Evolutionary conservation across 2,888 invertebrate genomes (phyloP), one percentile per base, ranked within the genome.

Genomic region (Scaptomyza flava): DNA sequence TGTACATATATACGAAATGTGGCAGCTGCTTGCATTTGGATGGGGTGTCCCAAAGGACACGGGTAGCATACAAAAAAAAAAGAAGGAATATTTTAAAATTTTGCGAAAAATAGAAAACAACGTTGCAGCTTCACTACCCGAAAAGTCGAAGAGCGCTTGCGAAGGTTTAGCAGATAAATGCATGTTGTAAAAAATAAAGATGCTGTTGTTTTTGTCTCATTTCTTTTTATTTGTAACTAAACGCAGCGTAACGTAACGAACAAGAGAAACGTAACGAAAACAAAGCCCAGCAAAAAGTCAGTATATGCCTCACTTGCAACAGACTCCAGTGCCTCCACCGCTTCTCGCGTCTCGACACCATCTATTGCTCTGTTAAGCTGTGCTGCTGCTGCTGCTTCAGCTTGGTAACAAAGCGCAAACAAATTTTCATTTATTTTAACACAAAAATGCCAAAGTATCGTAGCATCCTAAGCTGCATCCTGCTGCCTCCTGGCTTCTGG

Each of bases 371-470:
- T 17, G 17, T 17, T 5, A 20, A 43, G 20, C 31, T 36, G 8
- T 38, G 30, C 41, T n/a, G 33, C 54, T 38, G 30, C 41, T n/a
- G 33, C 54, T 60, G 76, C 48, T 70, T 34, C 67, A 67, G 78
- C 61, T 75, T 41, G 52, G 77, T 71, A 81, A 72, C 82, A 82
- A 86, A 87, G 82, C 88, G 86, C 88, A 83, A 87, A 87, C 82
- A 81, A 81, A 81, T 81, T 81, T 81, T 81, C 88, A 83, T 83
- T 83, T 83, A 83, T 83, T 87, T 86, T 80, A 87, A 86, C 88
- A 83, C 88, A 88, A 82, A 82, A 87, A 82, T 82, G 83, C 82
- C 82, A 82, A 87, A 82, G 86, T 73, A 82, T 77, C 69, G 63
- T 60, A 27, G 57, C 59, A 73, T 53, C 53, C 77, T 61, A 65